Evolutionary conservation across 2,113 vertebrate genomes (phyloP).

Genomic region (Ailuropoda melanoleuca): DNA sequence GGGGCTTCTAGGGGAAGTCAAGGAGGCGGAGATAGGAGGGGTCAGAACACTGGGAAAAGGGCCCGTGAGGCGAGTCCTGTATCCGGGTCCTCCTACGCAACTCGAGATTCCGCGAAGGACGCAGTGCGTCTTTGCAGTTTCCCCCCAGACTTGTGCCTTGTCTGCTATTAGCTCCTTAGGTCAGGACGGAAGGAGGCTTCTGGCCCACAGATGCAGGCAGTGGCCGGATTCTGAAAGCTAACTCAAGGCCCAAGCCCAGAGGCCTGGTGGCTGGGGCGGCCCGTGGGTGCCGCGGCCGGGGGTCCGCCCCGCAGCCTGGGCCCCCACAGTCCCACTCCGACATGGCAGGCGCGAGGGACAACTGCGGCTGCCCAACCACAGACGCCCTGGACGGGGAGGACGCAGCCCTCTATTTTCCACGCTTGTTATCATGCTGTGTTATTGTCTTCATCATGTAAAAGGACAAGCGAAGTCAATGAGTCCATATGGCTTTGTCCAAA

Average conservation of each 20-base stretch:
- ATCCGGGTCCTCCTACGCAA: not conserved
- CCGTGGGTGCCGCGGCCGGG: fast-evolving
- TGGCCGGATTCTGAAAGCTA: too few species aligned
- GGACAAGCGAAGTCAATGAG: not conserved
- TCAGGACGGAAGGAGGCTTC: not conserved
- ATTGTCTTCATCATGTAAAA: not conserved
- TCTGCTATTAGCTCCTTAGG: not conserved
- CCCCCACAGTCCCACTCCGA: not conserved
- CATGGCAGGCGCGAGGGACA: too few species aligned
- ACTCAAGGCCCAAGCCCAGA: not conserved
- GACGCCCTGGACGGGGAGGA: fast-evolving
- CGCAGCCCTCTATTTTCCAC: not conserved
- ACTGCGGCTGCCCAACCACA: fast-evolving
- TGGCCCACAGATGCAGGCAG: not conserved
- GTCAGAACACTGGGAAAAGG: not conserved
- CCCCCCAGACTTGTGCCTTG: not conserved
- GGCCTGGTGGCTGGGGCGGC: not conserved
- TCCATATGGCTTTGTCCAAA: not conserved
- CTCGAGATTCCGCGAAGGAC: not conserved
- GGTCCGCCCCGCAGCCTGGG: not conserved
- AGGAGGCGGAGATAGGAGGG: fast-evolving
- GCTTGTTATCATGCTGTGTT: not conserved
- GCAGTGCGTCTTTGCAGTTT: fast-evolving
- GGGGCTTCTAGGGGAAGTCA: not conserved
- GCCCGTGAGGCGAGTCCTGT: too few species aligned